Percentiles rank a stretch among this genome's conserved stretches.
These are phyloP conservation scores for Cepaea hortensis DNA, from an alignment of 2,888 invertebrate genomes.

Conservation along the genomic window DNA sequence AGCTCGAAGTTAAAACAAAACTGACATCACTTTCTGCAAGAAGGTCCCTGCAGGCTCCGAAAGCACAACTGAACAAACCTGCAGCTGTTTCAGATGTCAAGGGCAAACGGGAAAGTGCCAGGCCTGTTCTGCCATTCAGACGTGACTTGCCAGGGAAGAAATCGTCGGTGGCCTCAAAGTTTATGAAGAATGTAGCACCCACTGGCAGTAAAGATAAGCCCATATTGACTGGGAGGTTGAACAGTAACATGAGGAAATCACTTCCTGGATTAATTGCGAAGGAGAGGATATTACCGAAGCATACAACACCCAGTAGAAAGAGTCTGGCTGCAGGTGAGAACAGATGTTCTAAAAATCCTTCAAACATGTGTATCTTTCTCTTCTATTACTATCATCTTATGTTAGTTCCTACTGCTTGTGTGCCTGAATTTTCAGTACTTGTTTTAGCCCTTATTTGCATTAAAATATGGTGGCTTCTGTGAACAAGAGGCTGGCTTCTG, in stretches of 20 bases:
- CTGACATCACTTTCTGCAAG: background rate
- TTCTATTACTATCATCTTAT: too few species aligned
- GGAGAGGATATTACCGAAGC: background rate
- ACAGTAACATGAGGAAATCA: background rate
- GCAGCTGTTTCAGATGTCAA: background rate
- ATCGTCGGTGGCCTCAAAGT: background rate
- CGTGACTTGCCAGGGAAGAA: background rate
- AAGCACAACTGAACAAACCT: background rate
- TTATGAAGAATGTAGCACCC: background rate
- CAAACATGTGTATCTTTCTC: too few species aligned
- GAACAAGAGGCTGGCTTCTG: too few species aligned
- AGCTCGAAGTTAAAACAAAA: background rate
- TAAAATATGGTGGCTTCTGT: too few species aligned
- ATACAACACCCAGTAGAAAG: slow-evolving; percentile 15
- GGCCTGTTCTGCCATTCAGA: background rate
- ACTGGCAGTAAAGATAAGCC: background rate
- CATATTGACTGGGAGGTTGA: background rate
- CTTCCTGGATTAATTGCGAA: background rate
- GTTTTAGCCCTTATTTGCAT: too few species aligned
- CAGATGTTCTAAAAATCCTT: too few species aligned
- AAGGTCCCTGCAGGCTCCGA: background rate
- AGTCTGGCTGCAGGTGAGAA: slow-evolving; percentile 5
- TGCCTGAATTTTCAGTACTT: too few species aligned
- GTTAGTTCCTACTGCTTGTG: too few species aligned
- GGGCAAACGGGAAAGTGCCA: background rate